A percentile compares a stretch with the other conserved stretches of the same genome.
phyloP scores from a whole-genome alignment of 2,113 vertebrate genomes.

The Heterochromis multidens region DNA sequence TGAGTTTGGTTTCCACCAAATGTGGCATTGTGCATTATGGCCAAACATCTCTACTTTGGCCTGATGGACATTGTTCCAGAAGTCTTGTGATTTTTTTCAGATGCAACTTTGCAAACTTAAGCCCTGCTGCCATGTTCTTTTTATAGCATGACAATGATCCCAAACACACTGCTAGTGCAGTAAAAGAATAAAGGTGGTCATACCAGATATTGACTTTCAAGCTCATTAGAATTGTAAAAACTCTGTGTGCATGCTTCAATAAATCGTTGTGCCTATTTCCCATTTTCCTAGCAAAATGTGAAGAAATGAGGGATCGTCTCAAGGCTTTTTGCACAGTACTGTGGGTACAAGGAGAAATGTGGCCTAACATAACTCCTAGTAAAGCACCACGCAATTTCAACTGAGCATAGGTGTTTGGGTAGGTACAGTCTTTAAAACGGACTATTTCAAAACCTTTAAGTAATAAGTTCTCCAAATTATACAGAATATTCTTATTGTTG shows the following conservation, averaged over 20 bases:
- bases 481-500: not conserved
- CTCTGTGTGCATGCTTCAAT: too few species aligned
- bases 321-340: not conserved
- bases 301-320: not conserved
- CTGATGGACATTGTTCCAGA: too few species aligned
- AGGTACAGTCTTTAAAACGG: not conserved
- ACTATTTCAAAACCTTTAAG: too few species aligned
- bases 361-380: not conserved
- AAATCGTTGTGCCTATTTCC: not conserved
- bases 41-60: too few species aligned
- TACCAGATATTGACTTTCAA: not conserved
- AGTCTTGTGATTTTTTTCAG: too few species aligned
- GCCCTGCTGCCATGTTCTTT: too few species aligned
- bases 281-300: not conserved
- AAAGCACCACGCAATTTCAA: not conserved
- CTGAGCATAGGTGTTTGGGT: accelerated
- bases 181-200: not conserved
- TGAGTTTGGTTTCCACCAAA: too few species aligned
- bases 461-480: not conserved
- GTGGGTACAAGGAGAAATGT: not conserved
- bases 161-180: too few species aligned
- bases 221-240: too few species aligned
- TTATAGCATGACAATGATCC: too few species aligned
- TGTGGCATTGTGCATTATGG: too few species aligned
- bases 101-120: too few species aligned